Conservation (phyloP, 2,113 vertebrate genomes). For the Melanerpes aurifrons region DNA sequence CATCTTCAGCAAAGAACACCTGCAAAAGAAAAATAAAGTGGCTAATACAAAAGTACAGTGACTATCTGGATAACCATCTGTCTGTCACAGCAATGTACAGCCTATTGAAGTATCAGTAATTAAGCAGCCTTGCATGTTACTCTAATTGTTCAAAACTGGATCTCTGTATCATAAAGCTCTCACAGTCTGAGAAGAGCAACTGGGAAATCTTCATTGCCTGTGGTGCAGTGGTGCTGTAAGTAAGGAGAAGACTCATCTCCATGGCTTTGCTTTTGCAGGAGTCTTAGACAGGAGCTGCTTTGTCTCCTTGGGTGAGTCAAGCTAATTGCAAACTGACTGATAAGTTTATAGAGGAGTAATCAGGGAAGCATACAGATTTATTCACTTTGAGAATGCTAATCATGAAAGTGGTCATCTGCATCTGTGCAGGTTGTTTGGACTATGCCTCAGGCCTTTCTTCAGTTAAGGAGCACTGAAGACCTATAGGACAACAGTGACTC, state of each 20-base stretch:
- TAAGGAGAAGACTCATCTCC: not conserved
- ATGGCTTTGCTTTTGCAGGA: not conserved
- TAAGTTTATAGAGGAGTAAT: not conserved
- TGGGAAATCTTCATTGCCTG: not conserved
- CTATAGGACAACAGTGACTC: not conserved
- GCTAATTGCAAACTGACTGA: constrained; percentile 21
- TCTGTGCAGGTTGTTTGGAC: not conserved
- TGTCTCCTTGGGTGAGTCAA: rapidly evolving
- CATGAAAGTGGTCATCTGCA: not conserved
- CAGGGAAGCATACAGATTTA: not conserved
- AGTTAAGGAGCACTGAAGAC: not conserved
- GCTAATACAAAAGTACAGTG: not conserved
- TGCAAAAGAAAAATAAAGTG: constrained; percentile 57
- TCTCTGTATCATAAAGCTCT: not conserved
- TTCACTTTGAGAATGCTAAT: not conserved
- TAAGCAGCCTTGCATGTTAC: not conserved
- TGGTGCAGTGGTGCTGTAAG: not conserved
- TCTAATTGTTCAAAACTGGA: not conserved
- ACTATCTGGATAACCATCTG: not conserved
- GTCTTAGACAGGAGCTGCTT: not conserved
- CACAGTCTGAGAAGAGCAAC: not conserved
- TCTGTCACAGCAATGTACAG: not conserved
- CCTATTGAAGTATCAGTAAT: not conserved
- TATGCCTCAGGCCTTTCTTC: not conserved
- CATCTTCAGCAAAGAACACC: constrained; percentile 97